These are phyloP conservation scores for Poeciliopsis turneri DNA, from an alignment of 2,797 vertebrate species.

Conservation along the genomic window DNA sequence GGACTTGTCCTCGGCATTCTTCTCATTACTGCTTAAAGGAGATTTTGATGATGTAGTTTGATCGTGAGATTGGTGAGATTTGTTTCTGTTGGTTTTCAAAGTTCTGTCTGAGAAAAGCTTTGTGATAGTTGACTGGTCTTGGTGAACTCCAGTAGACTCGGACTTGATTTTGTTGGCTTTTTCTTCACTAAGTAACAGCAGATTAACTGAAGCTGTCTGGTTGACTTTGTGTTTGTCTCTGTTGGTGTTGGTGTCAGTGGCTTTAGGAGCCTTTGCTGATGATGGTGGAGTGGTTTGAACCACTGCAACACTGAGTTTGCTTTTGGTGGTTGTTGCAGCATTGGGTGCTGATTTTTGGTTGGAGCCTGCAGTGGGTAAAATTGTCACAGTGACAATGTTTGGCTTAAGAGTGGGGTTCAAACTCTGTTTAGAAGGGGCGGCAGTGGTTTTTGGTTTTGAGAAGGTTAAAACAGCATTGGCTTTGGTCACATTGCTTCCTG, in stretches of 20 bases:
- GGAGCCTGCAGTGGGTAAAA: conserved; percentile 42
- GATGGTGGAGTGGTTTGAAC: conserved; percentile 53
- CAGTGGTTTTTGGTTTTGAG: conserved; percentile 74
- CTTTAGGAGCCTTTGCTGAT: conserved; percentile 39
- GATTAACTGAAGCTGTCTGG: conserved; percentile 51
- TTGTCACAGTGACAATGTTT: conserved; percentile 64
- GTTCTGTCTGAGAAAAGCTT: conserved; percentile 25
- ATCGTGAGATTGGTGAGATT: conserved; percentile 47
- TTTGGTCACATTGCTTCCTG: conserved; percentile 68
- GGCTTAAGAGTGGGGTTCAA: conserved; percentile 57
- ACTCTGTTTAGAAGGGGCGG: conserved; percentile 54
- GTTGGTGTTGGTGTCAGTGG: conserved; percentile 36
- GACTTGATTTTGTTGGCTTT: conserved; percentile 61
- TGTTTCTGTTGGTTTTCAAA: conserved; percentile 58
- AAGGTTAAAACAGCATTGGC: conserved; percentile 51
- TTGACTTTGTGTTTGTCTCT: conserved; percentile 58
- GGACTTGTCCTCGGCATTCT: conserved; percentile 49
- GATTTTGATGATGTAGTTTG: conserved; percentile 52
- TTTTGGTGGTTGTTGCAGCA: conserved; percentile 44
- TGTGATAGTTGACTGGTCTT: conserved; percentile 43
- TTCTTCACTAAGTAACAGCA: conserved; percentile 36
- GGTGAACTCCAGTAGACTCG: conserved; percentile 33
- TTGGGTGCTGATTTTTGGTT: conserved; percentile 55
- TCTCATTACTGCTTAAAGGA: conserved; percentile 45
- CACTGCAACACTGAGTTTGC: conserved; percentile 42